Evolutionary conservation across 2,797 vertebrate genomes (phyloP), one percentile per base, ranked within the genome.

Genomic region (Melanotaenia maccullochi): DNA sequence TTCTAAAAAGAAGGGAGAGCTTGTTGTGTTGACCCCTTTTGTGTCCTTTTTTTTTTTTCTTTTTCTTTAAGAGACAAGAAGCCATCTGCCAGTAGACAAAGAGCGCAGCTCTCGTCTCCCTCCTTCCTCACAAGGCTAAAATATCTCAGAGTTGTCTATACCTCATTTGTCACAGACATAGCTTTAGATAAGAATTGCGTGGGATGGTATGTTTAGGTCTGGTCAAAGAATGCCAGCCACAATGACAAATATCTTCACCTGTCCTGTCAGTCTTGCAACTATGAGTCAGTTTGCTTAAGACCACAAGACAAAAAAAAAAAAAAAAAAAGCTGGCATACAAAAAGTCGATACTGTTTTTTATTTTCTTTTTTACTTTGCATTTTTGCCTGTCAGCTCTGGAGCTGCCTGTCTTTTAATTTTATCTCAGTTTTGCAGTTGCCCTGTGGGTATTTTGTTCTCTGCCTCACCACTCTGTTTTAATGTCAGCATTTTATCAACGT

Each of bases 81-180:
- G 90, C 94, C 95, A 94, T 97, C 95, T 97, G 95, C 94, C 93
- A 57, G 69, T 59, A 75, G 83, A 95, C 89, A 96, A 94, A 92
- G 92, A 85, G 76, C 28, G 51, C 65, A 68, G 68, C 84, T 84
- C 87, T 70, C 33, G 55, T 25, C 18, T 61, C 63, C 56, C 61
- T 65, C 52, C 54, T 28, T n/a, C 76, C 58, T 74, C 42, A 0
- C 12, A 36, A 60, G 82, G 80, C 88, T 85, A 76, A 87, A 90
- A 92, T 92, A 90, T 87, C 86, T 88, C 75, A 0, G 24, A 72
- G 80, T 38, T 62, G 67, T 57, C 79, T 76, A 78, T 80, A 85
- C 78, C 83, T 85, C 82, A 73, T 85, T 81, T 77, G 81, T 85
- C 36, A 73, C 82, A 85, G 82, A 75, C 82, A 75, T 71, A 59